phyloP scores from a whole-genome alignment of 1,140 invertebrate genomes.

The Tetranychus urticae region DNA sequence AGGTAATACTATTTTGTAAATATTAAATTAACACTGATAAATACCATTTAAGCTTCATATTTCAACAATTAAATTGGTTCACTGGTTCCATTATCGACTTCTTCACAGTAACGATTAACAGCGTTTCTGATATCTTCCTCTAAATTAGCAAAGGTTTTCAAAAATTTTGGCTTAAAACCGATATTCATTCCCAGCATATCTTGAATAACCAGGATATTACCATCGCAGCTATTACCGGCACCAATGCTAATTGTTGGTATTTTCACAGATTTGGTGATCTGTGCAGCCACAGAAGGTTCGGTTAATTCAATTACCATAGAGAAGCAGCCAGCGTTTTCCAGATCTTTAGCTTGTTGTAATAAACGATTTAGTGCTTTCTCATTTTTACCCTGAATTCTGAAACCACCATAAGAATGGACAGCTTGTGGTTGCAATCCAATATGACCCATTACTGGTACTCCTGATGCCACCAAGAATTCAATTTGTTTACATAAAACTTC shows the following conservation, averaged over 20 bases:
- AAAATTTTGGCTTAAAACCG: constrained; percentile 3
- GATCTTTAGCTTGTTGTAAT: not conserved
- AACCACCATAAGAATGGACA: constrained; percentile 10
- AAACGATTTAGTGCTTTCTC: not conserved
- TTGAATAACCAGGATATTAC: constrained; percentile 13
- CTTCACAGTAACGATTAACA: not conserved
- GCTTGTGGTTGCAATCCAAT: constrained; percentile 13
- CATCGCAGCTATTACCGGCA: constrained; percentile 11
- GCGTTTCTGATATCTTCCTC: not conserved
- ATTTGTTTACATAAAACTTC: not conserved
- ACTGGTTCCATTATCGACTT: not conserved
- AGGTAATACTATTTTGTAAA: too few species aligned
- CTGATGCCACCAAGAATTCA: not conserved
- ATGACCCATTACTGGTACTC: constrained; percentile 13
- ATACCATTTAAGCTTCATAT: too few species aligned
- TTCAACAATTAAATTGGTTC: not conserved
- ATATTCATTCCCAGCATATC: constrained; percentile 12
- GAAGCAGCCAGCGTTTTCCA: constrained; percentile 12
- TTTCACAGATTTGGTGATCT: constrained; percentile 4
- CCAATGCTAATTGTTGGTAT: constrained; percentile 15
- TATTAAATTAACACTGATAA: too few species aligned
- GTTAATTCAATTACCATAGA: constrained; percentile 12
- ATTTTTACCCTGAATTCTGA: not conserved
- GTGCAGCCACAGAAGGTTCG: constrained; percentile 6
- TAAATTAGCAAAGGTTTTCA: not conserved